phyloP scores from a whole-genome alignment of 2,113 vertebrate species.

The Pholis gunnellus region DNA sequence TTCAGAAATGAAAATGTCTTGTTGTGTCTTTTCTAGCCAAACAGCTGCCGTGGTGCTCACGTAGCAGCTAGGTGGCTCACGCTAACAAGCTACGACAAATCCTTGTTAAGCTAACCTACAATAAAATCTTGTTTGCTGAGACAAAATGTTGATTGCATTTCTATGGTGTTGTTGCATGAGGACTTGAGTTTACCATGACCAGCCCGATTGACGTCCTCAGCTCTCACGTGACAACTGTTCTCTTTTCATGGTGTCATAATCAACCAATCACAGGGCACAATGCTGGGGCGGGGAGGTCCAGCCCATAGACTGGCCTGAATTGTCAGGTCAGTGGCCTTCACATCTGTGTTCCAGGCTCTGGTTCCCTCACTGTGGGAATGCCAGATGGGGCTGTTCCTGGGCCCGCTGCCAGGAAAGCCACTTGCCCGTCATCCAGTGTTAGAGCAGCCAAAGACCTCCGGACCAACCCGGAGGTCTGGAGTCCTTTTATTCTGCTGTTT shows the following conservation, averaged over 20 bases:
- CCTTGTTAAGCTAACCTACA: neutral
- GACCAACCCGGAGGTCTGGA: conserved; percentile 17
- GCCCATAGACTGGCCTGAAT: conserved; percentile 22
- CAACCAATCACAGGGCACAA: conserved; percentile 56
- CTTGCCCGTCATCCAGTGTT: neutral
- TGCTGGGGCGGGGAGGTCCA: conserved; percentile 53
- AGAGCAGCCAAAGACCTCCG: conserved; percentile 43
- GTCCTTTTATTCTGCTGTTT: conserved; percentile 32
- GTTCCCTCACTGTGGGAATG: conserved; percentile 41
- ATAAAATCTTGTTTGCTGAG: neutral
- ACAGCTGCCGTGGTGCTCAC: neutral
- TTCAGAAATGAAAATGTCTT: conserved; percentile 47
- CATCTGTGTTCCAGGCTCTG: conserved; percentile 39
- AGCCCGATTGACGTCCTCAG: neutral
- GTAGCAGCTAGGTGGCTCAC: too few relatives aligned
- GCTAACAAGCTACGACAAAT: neutral
- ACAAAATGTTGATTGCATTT: neutral
- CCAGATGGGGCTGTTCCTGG: conserved; percentile 50
- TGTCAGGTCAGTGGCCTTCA: conserved; percentile 51
- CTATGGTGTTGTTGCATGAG: neutral
- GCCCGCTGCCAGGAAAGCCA: conserved; percentile 42
- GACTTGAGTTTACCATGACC: neutral
- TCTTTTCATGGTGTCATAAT: neutral
- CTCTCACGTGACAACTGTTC: neutral
- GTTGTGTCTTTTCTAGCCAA: neutral